Evolutionary conservation across 1,140 invertebrate genomes (phyloP).

Genomic region (Drosophila nikananu): DNA sequence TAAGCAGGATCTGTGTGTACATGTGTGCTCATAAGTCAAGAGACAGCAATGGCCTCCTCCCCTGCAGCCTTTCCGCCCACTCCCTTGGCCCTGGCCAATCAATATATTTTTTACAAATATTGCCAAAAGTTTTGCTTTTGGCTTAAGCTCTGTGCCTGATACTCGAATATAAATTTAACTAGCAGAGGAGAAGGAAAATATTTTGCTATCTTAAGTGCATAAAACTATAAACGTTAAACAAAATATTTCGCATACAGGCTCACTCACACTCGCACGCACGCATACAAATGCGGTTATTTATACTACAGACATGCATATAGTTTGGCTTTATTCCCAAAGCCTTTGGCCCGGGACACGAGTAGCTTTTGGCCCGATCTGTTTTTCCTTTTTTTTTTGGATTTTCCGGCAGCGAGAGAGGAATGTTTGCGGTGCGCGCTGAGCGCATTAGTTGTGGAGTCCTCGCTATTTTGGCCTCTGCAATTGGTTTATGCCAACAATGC

Average conservation of each 20-base stretch:
- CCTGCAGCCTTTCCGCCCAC: constrained; percentile 7
- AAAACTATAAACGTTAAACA: constrained; percentile 84
- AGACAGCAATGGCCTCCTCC: not conserved
- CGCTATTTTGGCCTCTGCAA: constrained; percentile 78
- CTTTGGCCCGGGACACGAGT: constrained; percentile 65
- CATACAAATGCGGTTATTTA: constrained; percentile 75
- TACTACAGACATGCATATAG: constrained; percentile 61
- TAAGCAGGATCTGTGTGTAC: constrained; percentile 52
- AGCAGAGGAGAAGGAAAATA: constrained; percentile 65
- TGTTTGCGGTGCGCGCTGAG: constrained; percentile 67
- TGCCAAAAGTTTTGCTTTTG: constrained; percentile 78
- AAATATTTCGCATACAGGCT: constrained; percentile 72
- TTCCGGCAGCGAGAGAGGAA: constrained; percentile 20
- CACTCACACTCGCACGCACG: constrained; percentile 18
- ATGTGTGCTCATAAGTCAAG: constrained; percentile 23
- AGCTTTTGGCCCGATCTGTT: constrained; percentile 60
- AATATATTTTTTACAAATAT: constrained; percentile 84
- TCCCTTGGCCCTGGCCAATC: constrained; percentile 61
- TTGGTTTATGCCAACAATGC: constrained; percentile 80
- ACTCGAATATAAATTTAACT: constrained; percentile 56
- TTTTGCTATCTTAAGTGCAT: constrained; percentile 82
- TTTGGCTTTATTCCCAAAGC: constrained; percentile 76
- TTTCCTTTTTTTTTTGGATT: not conserved
- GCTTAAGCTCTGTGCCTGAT: constrained; percentile 61
- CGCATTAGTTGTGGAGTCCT: constrained; percentile 74